Conservation (phyloP, 2,113 vertebrate species). For the Reinhardtius hippoglossoides region DNA sequence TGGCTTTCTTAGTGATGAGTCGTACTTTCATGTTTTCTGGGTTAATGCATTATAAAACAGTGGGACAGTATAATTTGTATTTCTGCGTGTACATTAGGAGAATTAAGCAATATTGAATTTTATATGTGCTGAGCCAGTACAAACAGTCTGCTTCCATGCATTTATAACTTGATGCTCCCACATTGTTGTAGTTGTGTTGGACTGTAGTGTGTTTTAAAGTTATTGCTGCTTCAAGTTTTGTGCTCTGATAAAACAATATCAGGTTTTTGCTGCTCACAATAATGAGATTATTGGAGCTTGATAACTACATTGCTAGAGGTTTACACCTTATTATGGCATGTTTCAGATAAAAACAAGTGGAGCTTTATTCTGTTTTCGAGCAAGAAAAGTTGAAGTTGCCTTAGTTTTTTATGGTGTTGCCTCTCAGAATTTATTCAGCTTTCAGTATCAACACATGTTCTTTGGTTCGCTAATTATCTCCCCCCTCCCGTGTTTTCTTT, state of each 20-base stretch:
- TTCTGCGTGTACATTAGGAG: neutral
- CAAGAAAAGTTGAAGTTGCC: neutral
- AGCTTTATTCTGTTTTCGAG: neutral
- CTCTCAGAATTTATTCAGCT: constrained; percentile 9
- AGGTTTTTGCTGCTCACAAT: neutral
- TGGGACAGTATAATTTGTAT: neutral
- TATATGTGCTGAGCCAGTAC: too few relatives aligned
- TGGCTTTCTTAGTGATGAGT: too few relatives aligned
- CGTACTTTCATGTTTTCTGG: neutral
- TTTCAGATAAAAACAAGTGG: too few relatives aligned
- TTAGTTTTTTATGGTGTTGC: neutral
- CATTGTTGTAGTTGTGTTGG: neutral
- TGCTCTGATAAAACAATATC: neutral
- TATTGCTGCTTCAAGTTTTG: neutral
- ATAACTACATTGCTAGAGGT: neutral
- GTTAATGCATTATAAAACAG: neutral
- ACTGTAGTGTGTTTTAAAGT: neutral
- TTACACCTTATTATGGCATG: neutral
- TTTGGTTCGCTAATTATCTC: constrained; percentile 10
- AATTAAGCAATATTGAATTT: too few relatives aligned
- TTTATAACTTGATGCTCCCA: neutral
- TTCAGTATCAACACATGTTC: neutral
- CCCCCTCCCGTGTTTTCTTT: constrained; percentile 28
- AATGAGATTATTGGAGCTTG: neutral
- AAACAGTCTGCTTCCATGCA: neutral